Evolutionary conservation across 2,888 invertebrate genomes (phyloP).

Genomic region (Drosophila austrosaltans): DNA sequence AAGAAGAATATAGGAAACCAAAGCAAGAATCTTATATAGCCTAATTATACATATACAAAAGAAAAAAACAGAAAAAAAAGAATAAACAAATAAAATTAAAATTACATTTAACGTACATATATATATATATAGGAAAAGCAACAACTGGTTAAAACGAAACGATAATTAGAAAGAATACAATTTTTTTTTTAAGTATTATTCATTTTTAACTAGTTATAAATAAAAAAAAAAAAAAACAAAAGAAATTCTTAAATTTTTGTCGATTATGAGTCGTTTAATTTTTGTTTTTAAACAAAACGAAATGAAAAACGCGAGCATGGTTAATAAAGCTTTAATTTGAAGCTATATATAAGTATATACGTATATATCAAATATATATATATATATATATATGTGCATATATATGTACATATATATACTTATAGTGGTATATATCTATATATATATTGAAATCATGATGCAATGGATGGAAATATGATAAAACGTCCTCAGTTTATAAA

Average conservation of each 20-base stretch:
- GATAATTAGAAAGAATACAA: constrained; percentile 22
- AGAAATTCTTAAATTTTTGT: constrained; percentile 31
- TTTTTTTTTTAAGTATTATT: constrained; percentile 48
- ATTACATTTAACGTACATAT: constrained; percentile 41
- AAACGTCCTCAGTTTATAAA: constrained; percentile 81
- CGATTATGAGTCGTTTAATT: constrained; percentile 72
- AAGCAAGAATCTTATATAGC: constrained; percentile 35
- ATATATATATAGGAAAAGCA: constrained; percentile 28
- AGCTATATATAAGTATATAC: constrained; percentile 78
- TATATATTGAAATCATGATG: constrained; percentile 27
- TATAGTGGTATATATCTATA: constrained; percentile 25
- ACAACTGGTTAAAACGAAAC: constrained; percentile 36
- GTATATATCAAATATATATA: constrained; percentile 63
- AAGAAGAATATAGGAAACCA: constrained; percentile 10
- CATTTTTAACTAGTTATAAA: constrained; percentile 58
- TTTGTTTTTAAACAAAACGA: constrained; percentile 76
- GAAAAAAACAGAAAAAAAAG: constrained; percentile 16
- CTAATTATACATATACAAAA: constrained; percentile 29
- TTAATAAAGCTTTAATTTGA: constrained; percentile 83
- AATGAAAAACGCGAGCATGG: constrained; percentile 82
- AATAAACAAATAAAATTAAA: constrained; percentile 31
- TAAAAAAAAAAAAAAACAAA: neutral
- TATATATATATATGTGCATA: constrained; percentile 42
- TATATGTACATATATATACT: constrained; percentile 20
- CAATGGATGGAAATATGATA: neutral